phyloP scores from a whole-genome alignment of 2,888 invertebrate genomes.

The Arenicola marina region DNA sequence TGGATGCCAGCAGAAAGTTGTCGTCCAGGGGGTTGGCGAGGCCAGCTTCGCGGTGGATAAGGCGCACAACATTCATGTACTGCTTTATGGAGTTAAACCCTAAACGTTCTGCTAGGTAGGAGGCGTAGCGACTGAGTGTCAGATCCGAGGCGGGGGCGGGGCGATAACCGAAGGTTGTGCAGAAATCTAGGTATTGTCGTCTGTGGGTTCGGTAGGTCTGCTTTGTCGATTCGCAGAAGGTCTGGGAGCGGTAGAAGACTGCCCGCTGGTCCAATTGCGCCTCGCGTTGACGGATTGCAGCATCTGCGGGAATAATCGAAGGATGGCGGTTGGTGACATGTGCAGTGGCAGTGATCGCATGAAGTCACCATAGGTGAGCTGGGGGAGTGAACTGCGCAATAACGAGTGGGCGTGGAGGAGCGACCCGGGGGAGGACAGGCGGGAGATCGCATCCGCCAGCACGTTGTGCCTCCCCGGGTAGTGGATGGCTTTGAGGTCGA shows the following conservation, averaged over 20 bases:
- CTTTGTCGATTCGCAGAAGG: background rate
- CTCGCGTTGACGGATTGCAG: no score
- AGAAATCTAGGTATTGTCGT: constrained; percentile 5
- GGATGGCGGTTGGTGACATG: no score
- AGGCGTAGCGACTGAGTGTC: background rate
- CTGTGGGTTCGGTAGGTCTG: background rate
- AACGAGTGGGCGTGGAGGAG: background rate
- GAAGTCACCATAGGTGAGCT: no score
- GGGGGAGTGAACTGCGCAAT: no score
- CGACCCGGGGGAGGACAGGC: background rate
- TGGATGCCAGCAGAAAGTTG: background rate
- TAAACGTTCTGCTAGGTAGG: background rate
- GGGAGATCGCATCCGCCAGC: background rate
- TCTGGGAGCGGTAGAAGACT: background rate
- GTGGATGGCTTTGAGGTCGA: background rate
- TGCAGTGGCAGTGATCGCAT: no score
- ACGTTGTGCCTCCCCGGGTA: background rate
- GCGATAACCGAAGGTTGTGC: background rate
- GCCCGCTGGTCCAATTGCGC: background rate
- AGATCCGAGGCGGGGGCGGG: background rate
- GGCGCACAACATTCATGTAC: constrained; percentile 3
- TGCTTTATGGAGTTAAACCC: background rate
- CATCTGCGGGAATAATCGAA: background rate
- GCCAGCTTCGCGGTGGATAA: constrained; percentile 1
- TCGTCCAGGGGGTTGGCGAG: constrained; percentile 2